Evolutionary conservation across 2,113 vertebrate species (phyloP).

Genomic region (Centropristis striata): DNA sequence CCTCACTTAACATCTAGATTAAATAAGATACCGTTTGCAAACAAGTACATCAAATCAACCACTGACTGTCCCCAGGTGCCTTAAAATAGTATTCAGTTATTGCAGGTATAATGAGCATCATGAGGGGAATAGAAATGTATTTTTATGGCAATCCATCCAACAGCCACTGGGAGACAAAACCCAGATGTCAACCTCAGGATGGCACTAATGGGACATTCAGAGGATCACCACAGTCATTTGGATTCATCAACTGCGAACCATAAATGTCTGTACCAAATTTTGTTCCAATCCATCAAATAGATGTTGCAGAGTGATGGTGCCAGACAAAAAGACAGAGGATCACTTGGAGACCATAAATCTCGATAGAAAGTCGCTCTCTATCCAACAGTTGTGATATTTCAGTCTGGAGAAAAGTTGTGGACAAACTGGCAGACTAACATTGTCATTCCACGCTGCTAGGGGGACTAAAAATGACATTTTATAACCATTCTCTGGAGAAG

Average conservation of each 20-base stretch:
- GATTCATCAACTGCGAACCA: not conserved
- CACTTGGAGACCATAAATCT: not conserved
- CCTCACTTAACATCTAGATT: too few species aligned
- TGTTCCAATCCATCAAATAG: not conserved
- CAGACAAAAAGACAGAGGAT: not conserved
- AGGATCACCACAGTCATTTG: not conserved
- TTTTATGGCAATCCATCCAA: too few species aligned
- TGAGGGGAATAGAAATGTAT: too few species aligned
- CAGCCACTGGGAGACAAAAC: too few species aligned
- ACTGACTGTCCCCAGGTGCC: not conserved
- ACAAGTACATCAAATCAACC: not conserved
- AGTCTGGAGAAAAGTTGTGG: not conserved
- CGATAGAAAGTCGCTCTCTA: not conserved
- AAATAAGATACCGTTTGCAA: not conserved
- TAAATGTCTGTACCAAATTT: not conserved
- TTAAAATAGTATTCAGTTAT: not conserved
- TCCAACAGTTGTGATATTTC: not conserved
- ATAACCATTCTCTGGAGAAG: not conserved
- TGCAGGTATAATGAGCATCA: not conserved
- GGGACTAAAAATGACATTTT: not conserved
- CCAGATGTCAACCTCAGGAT: too few species aligned
- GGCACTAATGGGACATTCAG: too few species aligned
- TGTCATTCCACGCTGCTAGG: not conserved
- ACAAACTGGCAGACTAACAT: not conserved
- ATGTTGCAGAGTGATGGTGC: not conserved